Conservation (phyloP, 2,113 vertebrate species). For the Urocolius indicus region DNA sequence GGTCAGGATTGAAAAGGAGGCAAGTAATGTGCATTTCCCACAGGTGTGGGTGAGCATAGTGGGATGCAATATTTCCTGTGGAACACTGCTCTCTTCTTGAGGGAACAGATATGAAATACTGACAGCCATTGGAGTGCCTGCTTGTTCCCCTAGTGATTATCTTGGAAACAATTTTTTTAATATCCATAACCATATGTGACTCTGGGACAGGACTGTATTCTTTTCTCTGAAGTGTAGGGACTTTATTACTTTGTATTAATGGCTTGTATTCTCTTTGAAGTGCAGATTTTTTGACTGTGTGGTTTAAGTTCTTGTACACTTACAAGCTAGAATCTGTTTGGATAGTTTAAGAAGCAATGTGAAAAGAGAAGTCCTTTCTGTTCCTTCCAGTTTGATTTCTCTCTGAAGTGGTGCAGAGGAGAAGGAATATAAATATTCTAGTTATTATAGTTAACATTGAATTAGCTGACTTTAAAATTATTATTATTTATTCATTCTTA, state of each 20-base stretch:
- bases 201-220: neutral
- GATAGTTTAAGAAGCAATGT: neutral
- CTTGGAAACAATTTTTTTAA: neutral
- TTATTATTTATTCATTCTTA: constrained; percentile 20
- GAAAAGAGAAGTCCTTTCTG: neutral
- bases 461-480: constrained; percentile 24
- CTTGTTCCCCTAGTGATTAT: neutral
- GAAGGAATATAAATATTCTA: neutral
- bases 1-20: neutral
- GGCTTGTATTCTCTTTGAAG: neutral
- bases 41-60: neutral
- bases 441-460: neutral
- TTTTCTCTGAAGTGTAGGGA: neutral
- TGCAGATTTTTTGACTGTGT: neutral
- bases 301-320: neutral
- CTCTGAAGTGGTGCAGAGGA: neutral
- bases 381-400: neutral
- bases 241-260: neutral
- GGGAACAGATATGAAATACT: neutral
- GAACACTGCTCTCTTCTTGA: neutral
- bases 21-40: neutral
- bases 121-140: neutral
- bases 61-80: neutral
- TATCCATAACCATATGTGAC: neutral
- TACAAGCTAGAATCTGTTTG: neutral